phyloP scores from a whole-genome alignment of 2,888 invertebrate species.

The Bedellia somnulentella region DNA sequence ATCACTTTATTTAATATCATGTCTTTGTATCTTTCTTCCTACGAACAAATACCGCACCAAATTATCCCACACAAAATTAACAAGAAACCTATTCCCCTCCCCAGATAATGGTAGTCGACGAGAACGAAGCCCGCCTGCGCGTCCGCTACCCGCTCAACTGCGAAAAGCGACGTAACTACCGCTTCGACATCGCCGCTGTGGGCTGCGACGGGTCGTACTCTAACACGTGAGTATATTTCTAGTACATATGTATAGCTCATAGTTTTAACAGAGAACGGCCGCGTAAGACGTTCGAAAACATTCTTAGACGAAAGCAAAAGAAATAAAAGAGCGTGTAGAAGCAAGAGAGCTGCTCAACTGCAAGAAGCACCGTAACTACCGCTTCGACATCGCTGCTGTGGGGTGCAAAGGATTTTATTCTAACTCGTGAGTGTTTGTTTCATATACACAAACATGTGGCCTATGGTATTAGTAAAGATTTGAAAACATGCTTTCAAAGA shows the following conservation, averaged over 20 bases:
- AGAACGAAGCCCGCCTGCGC: conserved; percentile 78
- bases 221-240: conserved; percentile 63
- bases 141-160: conserved; percentile 87
- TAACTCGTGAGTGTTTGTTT: conserved; percentile 71
- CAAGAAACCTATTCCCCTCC: no score
- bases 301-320: conserved; percentile 55
- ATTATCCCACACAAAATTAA: no score
- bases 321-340: conserved; percentile 78
- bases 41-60: no score
- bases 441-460: no score
- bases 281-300: no score
- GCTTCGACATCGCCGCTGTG: conserved; percentile 92
- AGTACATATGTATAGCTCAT: background rate
- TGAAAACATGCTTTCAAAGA: no score
- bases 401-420: conserved; percentile 87
- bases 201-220: conserved; percentile 87
- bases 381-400: conserved; percentile 92
- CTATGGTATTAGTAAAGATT: no score
- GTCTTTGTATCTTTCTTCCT: no score
- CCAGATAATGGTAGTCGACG: conserved; percentile 72
- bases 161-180: conserved; percentile 92
- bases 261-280: no score
- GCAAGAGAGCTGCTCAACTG: conserved; percentile 87
- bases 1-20: no score
- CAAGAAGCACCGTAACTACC: conserved; percentile 92